Percentiles rank a stretch among this genome's conserved stretches.
These are phyloP conservation scores for Steinernema hermaphroditum DNA, from an alignment of 2,888 invertebrate species.

Conservation along the genomic window DNA sequence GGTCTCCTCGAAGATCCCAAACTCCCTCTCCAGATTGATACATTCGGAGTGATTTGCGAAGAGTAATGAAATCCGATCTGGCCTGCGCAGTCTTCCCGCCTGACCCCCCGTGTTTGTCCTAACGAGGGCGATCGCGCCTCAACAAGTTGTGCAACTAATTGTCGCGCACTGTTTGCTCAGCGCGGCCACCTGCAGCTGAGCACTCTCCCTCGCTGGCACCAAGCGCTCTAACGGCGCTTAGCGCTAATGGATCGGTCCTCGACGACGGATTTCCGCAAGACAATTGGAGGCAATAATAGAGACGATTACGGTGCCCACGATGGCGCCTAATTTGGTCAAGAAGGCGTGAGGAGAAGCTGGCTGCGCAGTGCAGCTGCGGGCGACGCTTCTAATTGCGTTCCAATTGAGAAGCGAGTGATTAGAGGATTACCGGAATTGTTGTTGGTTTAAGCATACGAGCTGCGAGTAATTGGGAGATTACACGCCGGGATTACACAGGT, in stretches of 20 bases:
- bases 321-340: conserved; percentile 31
- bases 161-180: conserved; percentile 14
- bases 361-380: conserved; percentile 14
- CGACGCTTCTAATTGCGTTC: conserved; percentile 18
- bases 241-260: neutral
- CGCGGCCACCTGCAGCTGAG: conserved; percentile 16
- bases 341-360: conserved; percentile 28
- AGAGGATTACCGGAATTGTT: conserved; percentile 8
- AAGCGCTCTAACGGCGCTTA: conserved; percentile 21
- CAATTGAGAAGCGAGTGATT: conserved; percentile 16
- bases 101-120: conserved; percentile 23
- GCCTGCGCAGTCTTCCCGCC: neutral
- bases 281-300: conserved; percentile 20
- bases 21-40: conserved; percentile 13
- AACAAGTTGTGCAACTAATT: conserved; percentile 31
- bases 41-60: neutral
- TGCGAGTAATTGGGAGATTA: neutral
- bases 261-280: conserved; percentile 23
- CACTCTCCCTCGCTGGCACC: conserved; percentile 17
- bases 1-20: too few relatives aligned
- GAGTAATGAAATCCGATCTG: neutral
- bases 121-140: conserved; percentile 11
- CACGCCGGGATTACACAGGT: conserved; percentile 28
- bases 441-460: neutral
- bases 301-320: neutral